Conservation (phyloP, 2,888 invertebrate species). For the Dorcus hopei region DNA sequence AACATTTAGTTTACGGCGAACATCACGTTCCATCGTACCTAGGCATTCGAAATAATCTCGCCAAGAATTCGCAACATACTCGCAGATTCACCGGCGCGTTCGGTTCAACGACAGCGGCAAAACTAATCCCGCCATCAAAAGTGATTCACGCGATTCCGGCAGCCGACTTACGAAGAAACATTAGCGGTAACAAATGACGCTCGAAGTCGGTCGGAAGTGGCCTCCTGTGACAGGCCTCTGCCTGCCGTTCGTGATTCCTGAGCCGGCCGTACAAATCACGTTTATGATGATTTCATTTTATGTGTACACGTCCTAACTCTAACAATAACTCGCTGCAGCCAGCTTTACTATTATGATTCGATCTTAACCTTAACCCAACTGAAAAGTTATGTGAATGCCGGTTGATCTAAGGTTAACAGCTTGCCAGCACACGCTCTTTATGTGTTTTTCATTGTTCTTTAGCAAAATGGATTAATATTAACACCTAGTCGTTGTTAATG, state of each 20-base stretch:
- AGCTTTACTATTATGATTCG: conserved; percentile 35
- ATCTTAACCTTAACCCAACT: conserved; percentile 33
- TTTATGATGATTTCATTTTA: conserved; percentile 46
- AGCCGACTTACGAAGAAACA: conserved; percentile 13
- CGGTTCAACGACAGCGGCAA: neutral
- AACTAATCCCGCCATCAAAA: conserved; percentile 6
- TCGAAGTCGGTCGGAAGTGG: conserved; percentile 38
- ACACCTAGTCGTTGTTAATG: no score
- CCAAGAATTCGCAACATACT: no score
- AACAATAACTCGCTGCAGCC: conserved; percentile 37
- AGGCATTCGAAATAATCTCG: no score
- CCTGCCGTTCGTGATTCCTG: conserved; percentile 40
- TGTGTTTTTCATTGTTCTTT: no score
- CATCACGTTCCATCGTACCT: no score
- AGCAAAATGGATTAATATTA: no score
- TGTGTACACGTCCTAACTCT: conserved; percentile 37
- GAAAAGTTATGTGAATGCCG: conserved; percentile 14
- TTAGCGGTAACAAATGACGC: conserved; percentile 17
- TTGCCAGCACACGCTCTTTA: no score
- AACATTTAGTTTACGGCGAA: no score
- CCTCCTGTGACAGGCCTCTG: conserved; percentile 26
- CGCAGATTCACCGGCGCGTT: no score
- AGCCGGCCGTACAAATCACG: conserved; percentile 42
- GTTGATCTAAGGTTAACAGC: conserved; percentile 1
- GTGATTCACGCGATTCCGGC: conserved; percentile 15